Percentiles rank a stretch among this genome's conserved stretches.
Conservation (phyloP, 2,888 invertebrate species). For the Leptinotarsa rubiginosa region DNA sequence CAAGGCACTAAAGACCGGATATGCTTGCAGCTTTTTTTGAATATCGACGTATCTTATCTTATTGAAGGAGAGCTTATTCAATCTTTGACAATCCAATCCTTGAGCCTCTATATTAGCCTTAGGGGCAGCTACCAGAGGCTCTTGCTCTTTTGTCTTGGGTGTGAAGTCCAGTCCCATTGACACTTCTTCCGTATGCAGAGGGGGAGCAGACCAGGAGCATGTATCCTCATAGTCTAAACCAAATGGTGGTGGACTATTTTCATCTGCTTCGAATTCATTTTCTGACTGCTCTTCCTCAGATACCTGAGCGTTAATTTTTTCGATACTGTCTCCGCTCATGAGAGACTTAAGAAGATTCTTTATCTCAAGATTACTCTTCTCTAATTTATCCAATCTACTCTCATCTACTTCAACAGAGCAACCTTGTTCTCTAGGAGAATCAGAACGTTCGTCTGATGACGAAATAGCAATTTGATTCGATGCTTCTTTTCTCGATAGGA, state of each 20-base stretch:
- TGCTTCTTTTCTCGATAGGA: constrained; percentile 41
- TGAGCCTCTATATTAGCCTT: constrained; percentile 33
- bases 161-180: constrained; percentile 23
- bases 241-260: constrained; percentile 4
- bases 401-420: neutral
- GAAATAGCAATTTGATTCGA: constrained; percentile 19
- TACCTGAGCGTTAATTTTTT: neutral
- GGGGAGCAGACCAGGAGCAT: constrained; percentile 2
- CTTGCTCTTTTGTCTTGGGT: constrained; percentile 25
- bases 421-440: constrained; percentile 4
- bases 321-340: neutral
- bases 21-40: constrained; percentile 27
- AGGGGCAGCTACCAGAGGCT: constrained; percentile 25
- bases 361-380: constrained; percentile 30
- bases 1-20: constrained; percentile 33
- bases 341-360: neutral
- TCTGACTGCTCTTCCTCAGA: neutral
- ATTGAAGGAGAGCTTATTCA: constrained; percentile 28
- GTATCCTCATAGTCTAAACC: constrained; percentile 11
- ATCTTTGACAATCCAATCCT: constrained; percentile 34
- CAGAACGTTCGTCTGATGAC: constrained; percentile 16
- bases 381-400: constrained; percentile 29
- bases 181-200: neutral
- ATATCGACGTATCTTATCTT: constrained; percentile 31
- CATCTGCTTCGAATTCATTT: constrained; percentile 5